Evolutionary conservation across 2,888 invertebrate genomes (phyloP), one percentile per base, ranked within the genome.

Genomic region (Drosophila birchii): DNA sequence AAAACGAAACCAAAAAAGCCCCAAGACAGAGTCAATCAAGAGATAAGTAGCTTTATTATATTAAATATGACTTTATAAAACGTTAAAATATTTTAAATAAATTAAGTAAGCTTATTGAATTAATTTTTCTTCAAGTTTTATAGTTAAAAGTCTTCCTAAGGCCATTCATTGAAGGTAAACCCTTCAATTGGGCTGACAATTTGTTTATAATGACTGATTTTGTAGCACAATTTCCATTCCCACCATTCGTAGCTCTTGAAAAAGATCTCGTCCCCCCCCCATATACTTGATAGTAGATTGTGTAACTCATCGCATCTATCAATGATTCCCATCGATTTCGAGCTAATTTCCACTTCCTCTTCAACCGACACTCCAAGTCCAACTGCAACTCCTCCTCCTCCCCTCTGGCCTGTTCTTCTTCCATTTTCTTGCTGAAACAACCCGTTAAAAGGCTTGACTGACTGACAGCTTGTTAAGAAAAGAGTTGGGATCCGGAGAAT

Each of bases 281-380:
- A 23, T 26, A 26, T 23, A 16, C 32, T 43, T 32, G 49, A 26
- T 63, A 26, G 41, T 41, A 20, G 66, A 38, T 51, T 63, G 51
- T 63, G 63, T 63, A 66, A 63, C 54, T 64, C 54, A 55, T 23
- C 47, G 45, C 47, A 57, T 61, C 75, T 43, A 61, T 56, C 64
- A 51, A 63, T 64, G 64, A 55, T 67, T 68, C 67, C 67, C 67
- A 68, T 68, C 45, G 56, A 68, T 71, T 61, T 68, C 56, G 56
- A 71, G 71, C 71, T 71, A 60, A 70, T 61, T 71, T 71, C 32
- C 29, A 71, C 71, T 70, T 68, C 68, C 67, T 68, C 47, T 45
- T 39, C 20, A 47, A 38, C 66, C 54, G 43, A 29, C 62, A 60
- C 62, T 63, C 61, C 56, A 32, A 43, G 20, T 32, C 20, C 39